Percentiles rank a stretch among this genome's conserved stretches.
These are phyloP conservation scores for Pseudopodoces humilis DNA, from an alignment of 2,113 vertebrate genomes.

Conservation along the genomic window DNA sequence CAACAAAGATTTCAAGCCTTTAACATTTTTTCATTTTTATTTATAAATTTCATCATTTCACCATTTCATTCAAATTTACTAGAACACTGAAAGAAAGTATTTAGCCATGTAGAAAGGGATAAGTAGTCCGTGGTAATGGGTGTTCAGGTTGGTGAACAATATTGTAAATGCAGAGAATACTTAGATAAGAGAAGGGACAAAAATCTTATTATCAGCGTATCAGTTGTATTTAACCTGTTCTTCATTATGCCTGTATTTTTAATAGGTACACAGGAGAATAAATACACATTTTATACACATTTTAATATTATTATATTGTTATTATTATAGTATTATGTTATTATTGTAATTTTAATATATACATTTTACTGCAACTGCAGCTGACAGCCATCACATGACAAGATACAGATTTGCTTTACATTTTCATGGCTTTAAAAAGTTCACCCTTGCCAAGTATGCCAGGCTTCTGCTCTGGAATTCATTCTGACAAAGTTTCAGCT, in stretches of 20 bases:
- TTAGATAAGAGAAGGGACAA: not conserved
- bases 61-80: not conserved
- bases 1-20: not conserved
- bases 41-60: not conserved
- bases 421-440: not conserved
- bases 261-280: not conserved
- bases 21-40: not conserved
- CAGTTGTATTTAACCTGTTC: not conserved
- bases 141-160: not conserved
- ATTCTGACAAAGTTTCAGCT: not conserved
- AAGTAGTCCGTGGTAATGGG: not conserved
- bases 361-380: not conserved
- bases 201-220: not conserved
- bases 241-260: not conserved
- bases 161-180: not conserved
- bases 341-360: not conserved
- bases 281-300: not conserved
- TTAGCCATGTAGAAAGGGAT: not conserved
- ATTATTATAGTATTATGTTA: not conserved
- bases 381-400: not conserved
- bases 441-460: not conserved
- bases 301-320: not conserved
- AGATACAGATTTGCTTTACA: not conserved
- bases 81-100: not conserved
- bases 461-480: not conserved